Conservation (phyloP, 92 coral and sea anemone species). For the Phymanthus crucifer region DNA sequence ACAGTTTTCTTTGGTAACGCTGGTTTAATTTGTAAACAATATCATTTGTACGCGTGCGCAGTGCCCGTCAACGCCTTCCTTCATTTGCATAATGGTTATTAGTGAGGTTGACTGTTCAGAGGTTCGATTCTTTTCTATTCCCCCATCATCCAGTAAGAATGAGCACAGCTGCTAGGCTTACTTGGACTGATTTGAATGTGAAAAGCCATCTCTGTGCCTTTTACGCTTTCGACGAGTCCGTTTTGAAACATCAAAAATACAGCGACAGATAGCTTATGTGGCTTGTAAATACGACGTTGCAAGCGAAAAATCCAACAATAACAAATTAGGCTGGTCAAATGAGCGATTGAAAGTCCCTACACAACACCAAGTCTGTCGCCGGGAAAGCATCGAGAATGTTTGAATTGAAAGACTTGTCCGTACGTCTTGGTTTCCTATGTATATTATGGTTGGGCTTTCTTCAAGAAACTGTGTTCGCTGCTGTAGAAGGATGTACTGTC, state of each 20-base stretch:
- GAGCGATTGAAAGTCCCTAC: conserved; percentile 24
- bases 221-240: conserved; percentile 44
- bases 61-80: conserved; percentile 55
- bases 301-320: conserved; percentile 13
- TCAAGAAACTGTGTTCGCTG: conserved; percentile 72
- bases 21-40: conserved; percentile 4
- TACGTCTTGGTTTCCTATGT: conserved; percentile 48
- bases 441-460: conserved; percentile 55
- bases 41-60: conserved; percentile 38
- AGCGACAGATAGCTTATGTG: conserved; percentile 21
- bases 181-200: conserved; percentile 79
- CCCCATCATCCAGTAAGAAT: conserved; percentile 78
- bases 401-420: conserved; percentile 43
- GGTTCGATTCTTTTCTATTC: conserved; percentile 48
- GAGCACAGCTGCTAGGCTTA: conserved; percentile 83
- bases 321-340: conserved; percentile 14
- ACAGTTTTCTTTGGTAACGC: conserved; percentile 35
- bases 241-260: conserved; percentile 53
- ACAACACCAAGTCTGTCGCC: neutral
- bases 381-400: conserved; percentile 50
- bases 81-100: conserved; percentile 45
- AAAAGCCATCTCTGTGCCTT: conserved; percentile 77
- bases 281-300: conserved; percentile 25
- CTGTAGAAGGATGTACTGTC: conserved; percentile 34
- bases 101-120: conserved; percentile 64